Percentiles rank a stretch among this genome's conserved stretches.
phyloP scores from a whole-genome alignment of 2,797 vertebrate genomes.

The Strix occidentalis region DNA sequence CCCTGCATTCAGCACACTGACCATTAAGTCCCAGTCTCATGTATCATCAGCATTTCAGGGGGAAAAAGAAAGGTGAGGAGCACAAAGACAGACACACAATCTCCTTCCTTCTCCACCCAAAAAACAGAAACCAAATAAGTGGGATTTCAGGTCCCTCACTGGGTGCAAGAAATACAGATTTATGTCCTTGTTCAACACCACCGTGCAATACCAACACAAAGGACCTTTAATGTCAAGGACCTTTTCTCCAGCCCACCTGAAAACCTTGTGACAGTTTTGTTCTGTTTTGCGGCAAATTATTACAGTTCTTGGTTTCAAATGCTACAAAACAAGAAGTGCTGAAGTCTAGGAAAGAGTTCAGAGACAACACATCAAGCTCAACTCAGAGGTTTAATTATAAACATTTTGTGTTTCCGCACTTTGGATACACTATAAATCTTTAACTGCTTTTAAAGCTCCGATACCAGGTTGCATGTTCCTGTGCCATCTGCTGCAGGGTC shows the following conservation, averaged over 20 bases:
- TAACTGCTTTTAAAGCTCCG: not conserved
- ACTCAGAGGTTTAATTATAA: not conserved
- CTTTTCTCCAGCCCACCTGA: not conserved
- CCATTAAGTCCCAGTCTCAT: not conserved
- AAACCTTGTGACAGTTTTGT: not conserved
- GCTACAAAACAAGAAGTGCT: not conserved
- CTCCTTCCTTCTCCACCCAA: not conserved
- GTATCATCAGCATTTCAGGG: fast-evolving
- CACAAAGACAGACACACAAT: not conserved
- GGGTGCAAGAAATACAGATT: not conserved
- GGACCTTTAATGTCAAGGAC: not conserved
- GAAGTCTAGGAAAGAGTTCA: not conserved
- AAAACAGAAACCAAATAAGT: not conserved
- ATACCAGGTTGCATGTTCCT: not conserved
- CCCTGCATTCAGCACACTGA: fast-evolving
- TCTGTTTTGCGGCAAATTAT: not conserved
- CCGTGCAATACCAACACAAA: fast-evolving
- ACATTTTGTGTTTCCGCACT: not conserved
- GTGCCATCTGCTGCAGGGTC: not conserved
- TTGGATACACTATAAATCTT: not conserved
- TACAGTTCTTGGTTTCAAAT: not conserved
- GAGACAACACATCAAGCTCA: not conserved
- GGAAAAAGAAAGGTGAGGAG: not conserved
- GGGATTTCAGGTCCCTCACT: too few relatives aligned
- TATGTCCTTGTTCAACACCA: not conserved